Base-by-base conservation (phyloP, 2,797 vertebrate species). In the Epinephelus awoara region DNA sequence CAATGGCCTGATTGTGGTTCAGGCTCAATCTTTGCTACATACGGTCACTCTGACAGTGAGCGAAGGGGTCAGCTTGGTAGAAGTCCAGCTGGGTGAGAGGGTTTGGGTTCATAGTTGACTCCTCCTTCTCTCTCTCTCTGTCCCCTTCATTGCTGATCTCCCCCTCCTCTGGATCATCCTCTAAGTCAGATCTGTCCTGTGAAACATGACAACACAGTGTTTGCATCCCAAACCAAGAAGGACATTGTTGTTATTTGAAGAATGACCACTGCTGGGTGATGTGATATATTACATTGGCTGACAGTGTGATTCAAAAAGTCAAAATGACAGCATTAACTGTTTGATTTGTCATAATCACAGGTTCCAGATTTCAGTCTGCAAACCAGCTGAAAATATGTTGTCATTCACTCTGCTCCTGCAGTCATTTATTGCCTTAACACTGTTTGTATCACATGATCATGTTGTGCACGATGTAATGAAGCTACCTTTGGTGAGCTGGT, bases 61-160 rank as follows among this genome's bases (percentile, higher is more conserved):
- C 93, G 62, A 99, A 99, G 74, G 98, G 98, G 93, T 99, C 96
- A 14, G 96, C 95, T 81, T 98, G 96, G 92, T 97, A 99, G 93
- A 99, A 99, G 87, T 98, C 97, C 93, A 99, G 91, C 63, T 94
- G 96, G 72, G 25, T 85, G 4, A 84, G 52, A 2, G 77, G 66
- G 3, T 19, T 38, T n/a, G 80, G 77, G 49, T 72, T 71, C 1
- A 51, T 13, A n/a, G 52, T 51, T 27, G 71, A 90, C 90, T 67
- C 94, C 94, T 81, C 95, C 94, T 54, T 63, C 13, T 77, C 62
- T 42, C n/a, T 50, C 5, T 66, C 64, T 1, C n/a, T 67, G 42
- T 76, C 70, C 18, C 12, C 59, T 40, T 76, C 73, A 5, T 51
- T 34, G 17, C 64, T 73, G 42, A 72, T 46, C 18, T 86, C 77